phyloP scores from a whole-genome alignment of 2,888 invertebrate species.

The Pilophorus perplexus region DNA sequence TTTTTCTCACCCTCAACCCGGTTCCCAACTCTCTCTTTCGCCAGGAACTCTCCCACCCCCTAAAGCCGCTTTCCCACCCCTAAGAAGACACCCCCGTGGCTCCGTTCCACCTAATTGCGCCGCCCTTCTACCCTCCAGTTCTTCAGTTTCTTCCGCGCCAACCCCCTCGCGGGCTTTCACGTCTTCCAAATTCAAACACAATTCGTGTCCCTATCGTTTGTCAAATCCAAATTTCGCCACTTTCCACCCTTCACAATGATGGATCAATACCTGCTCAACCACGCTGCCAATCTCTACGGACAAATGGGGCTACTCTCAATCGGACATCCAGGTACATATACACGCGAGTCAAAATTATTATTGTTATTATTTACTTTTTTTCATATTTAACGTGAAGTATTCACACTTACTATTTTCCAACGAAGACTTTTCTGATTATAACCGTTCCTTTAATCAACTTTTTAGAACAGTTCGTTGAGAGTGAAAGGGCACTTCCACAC shows the following conservation, averaged over 20 bases:
- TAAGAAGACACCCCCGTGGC: not conserved
- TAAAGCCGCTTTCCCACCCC: slow-evolving; percentile 4
- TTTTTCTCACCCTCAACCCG: not conserved
- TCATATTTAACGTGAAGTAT: no score
- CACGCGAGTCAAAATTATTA: no score
- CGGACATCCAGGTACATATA: slow-evolving; percentile 17
- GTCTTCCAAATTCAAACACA: not conserved
- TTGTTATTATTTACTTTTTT: no score
- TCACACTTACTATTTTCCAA: no score
- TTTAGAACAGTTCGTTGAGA: no score
- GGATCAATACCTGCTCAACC: slow-evolving; percentile 13
- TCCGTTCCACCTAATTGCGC: not conserved
- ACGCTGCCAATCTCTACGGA: slow-evolving; percentile 12
- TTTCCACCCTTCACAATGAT: not conserved
- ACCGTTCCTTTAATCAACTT: no score
- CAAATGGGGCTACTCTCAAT: slow-evolving; percentile 14
- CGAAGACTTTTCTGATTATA: no score
- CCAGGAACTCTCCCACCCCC: not conserved
- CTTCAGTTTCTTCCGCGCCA: not conserved
- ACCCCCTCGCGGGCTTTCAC: not conserved
- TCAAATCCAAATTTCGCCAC: not conserved
- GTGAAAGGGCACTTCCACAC: not conserved
- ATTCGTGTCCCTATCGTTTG: not conserved
- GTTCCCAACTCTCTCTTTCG: slow-evolving; percentile 11
- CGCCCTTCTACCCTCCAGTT: not conserved